Evolutionary conservation across 1,140 invertebrate genomes (phyloP).

Genomic region (Diorhabda elongata): DNA sequence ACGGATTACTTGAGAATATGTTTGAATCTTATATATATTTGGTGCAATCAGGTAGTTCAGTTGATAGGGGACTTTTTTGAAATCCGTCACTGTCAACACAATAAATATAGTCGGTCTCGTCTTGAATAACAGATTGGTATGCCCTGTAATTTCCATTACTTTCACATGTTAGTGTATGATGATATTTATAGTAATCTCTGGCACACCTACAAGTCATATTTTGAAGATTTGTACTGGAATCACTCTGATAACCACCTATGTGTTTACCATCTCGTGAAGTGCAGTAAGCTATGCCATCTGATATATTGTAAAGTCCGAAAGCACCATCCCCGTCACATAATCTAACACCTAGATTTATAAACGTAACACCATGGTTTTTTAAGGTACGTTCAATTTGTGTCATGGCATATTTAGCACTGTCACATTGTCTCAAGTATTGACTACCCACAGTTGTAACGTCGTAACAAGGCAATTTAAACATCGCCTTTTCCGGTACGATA

Average conservation of each 20-base stretch:
- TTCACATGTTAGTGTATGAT: slow-evolving; percentile 11
- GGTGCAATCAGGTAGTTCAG: not conserved
- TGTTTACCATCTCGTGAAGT: slow-evolving; percentile 51
- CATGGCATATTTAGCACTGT: slow-evolving; percentile 53
- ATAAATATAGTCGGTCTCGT: slow-evolving; percentile 18
- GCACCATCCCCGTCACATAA: slow-evolving; percentile 58
- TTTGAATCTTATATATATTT: too few species aligned
- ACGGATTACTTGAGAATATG: too few species aligned
- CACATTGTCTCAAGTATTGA: slow-evolving; percentile 57
- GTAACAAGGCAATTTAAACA: slow-evolving; percentile 53
- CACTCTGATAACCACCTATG: slow-evolving; percentile 49
- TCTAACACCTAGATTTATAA: slow-evolving; percentile 46
- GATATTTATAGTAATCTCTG: slow-evolving; percentile 18
- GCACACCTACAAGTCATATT: slow-evolving; percentile 50
- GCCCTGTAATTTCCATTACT: slow-evolving; percentile 22
- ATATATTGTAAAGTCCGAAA: slow-evolving; percentile 53
- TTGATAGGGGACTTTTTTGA: slow-evolving; percentile 14
- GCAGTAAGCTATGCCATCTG: slow-evolving; percentile 47
- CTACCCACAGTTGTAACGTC: slow-evolving; percentile 39
- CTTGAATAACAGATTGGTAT: slow-evolving; percentile 15
- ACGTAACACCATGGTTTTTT: slow-evolving; percentile 50
- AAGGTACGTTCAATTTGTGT: slow-evolving; percentile 49
- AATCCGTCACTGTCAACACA: slow-evolving; percentile 28
- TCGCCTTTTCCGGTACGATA: slow-evolving; percentile 52
- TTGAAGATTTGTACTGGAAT: slow-evolving; percentile 40